Conservation (phyloP, 2,888 invertebrate species). For the Aleiodes leptofemur region DNA sequence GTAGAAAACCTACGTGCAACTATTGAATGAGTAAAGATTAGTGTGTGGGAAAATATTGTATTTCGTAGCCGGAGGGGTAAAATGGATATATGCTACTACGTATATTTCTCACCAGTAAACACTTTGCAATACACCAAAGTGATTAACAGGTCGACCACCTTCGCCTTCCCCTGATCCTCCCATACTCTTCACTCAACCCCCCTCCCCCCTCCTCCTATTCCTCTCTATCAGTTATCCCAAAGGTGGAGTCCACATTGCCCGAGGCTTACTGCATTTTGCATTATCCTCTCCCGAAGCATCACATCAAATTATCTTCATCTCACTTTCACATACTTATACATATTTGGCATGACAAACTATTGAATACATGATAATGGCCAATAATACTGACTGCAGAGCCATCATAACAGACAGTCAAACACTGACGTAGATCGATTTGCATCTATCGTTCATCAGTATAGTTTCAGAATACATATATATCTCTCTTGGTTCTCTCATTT, state of each 20-base stretch:
- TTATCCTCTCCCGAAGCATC: constrained; percentile 8
- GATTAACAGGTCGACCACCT: constrained; percentile 59
- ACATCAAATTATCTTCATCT: constrained; percentile 8
- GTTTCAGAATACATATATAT: constrained; percentile 4
- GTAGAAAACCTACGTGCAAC: constrained; percentile 25
- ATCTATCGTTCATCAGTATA: constrained; percentile 33
- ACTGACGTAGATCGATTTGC: constrained; percentile 40
- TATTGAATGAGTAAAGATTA: constrained; percentile 16
- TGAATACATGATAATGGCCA: constrained; percentile 3
- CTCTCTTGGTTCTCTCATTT: neutral
- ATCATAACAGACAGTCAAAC: neutral
- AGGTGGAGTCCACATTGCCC: constrained; percentile 4
- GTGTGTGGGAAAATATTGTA: constrained; percentile 31
- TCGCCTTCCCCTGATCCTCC: constrained; percentile 1
- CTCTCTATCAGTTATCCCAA: neutral
- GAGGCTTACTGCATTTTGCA: constrained; percentile 26
- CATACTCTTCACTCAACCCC: constrained; percentile 7
- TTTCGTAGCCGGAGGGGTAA: constrained; percentile 36
- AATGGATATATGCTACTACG: constrained; percentile 48
- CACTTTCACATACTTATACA: neutral
- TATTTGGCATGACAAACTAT: constrained; percentile 38
- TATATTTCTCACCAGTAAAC: constrained; percentile 60
- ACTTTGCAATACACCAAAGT: constrained; percentile 58
- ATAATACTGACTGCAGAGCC: neutral
- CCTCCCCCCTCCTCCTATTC: constrained; percentile 4